Evolutionary conservation across 2,888 invertebrate species (phyloP).

Genomic region (Drosophila neonasuta): DNA sequence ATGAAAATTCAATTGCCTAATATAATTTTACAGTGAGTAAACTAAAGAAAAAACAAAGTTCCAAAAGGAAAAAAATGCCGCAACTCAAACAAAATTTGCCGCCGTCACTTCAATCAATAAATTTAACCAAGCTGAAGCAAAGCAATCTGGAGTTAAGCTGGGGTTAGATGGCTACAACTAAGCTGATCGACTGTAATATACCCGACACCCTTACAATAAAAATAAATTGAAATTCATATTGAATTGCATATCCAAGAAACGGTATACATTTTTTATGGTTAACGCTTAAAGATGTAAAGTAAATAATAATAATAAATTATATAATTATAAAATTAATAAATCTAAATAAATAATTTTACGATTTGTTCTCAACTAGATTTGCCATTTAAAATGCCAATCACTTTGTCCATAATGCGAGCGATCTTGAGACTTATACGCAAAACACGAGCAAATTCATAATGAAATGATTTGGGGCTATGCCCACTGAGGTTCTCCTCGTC

Average conservation of each 20-base stretch:
- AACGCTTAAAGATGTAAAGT: background rate
- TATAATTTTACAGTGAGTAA: conserved; percentile 29
- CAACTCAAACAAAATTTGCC: conserved; percentile 31
- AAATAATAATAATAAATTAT: background rate
- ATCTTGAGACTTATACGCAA: conserved; percentile 72
- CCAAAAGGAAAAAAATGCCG: conserved; percentile 18
- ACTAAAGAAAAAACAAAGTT: conserved; percentile 19
- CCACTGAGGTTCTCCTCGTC: conserved; percentile 76
- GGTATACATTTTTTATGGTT: background rate
- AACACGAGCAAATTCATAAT: conserved; percentile 70
- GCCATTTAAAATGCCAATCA: conserved; percentile 55
- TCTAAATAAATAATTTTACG: conserved; percentile 8
- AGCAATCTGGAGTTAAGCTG: conserved; percentile 40
- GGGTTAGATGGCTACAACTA: conserved; percentile 27
- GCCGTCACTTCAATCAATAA: conserved; percentile 44
- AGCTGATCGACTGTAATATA: background rate
- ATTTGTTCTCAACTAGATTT: conserved; percentile 23
- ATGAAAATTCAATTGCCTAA: background rate
- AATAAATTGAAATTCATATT: background rate
- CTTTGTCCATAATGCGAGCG: conserved; percentile 73
- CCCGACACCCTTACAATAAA: background rate
- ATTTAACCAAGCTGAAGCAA: conserved; percentile 29
- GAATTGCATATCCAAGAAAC: background rate
- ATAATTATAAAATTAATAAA: background rate
- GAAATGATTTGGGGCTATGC: conserved; percentile 73